Evolutionary conservation across 2,113 vertebrate species (phyloP).

Genomic region (Charina bottae): DNA sequence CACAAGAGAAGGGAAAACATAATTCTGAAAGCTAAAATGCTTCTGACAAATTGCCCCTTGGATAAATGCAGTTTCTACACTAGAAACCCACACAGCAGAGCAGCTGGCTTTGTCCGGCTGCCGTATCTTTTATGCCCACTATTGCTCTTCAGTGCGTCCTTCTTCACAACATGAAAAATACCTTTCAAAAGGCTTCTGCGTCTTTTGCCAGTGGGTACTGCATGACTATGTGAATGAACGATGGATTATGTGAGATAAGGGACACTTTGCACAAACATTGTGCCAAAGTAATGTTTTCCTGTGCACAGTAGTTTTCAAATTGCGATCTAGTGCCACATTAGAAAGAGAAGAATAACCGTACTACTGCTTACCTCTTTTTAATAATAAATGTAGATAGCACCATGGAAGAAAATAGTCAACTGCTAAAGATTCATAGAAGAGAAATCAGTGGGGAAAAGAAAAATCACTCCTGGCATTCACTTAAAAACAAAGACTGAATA

Average conservation of each 20-base stretch:
- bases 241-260: not conserved
- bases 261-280: not conserved
- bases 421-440: not conserved
- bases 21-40: not conserved
- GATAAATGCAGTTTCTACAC: not conserved
- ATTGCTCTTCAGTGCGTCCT: not conserved
- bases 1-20: not conserved
- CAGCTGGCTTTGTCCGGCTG: not conserved
- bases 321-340: not conserved
- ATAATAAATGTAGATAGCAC: no score
- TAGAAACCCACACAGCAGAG: rapidly evolving
- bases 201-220: not conserved
- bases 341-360: not conserved
- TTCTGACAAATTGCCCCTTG: not conserved
- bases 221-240: not conserved
- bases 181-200: not conserved
- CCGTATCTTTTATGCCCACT: not conserved
- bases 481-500: not conserved
- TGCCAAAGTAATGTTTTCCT: not conserved
- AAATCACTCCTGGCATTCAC: not conserved
- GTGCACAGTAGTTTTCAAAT: not conserved
- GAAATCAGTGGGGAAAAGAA: not conserved
- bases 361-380: no score
- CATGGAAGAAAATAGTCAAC: no score
- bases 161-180: not conserved